Conservation (phyloP, 2,113 vertebrate genomes). For the Micronycteris hirsuta region DNA sequence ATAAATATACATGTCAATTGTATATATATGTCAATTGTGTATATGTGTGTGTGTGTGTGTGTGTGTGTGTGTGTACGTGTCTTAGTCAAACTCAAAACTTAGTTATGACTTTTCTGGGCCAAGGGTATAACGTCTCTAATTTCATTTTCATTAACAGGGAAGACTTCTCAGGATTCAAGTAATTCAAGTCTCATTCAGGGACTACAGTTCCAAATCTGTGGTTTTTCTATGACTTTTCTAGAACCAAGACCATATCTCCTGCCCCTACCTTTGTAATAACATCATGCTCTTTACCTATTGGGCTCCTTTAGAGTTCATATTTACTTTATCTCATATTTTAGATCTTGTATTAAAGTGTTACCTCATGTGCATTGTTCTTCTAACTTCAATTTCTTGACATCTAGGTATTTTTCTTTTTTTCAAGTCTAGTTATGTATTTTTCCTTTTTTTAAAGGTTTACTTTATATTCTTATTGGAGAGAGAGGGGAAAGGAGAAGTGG, state of each 20-base stretch:
- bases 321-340: background rate
- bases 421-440: background rate
- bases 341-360: background rate
- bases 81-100: background rate
- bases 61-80: background rate
- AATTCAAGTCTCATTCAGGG: background rate
- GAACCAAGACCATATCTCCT: background rate
- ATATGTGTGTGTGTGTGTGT: fast-evolving
- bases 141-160: background rate
- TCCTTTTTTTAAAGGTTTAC: background rate
- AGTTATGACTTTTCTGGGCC: background rate
- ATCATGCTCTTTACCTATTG: background rate
- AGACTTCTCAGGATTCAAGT: background rate
- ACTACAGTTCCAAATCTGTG: background rate
- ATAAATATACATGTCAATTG: too few species aligned
- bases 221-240: background rate
- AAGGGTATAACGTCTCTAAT: background rate
- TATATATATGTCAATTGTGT: too few species aligned
- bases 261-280: background rate
- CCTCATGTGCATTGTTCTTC: background rate
- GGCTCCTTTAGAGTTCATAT: background rate
- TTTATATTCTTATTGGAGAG: too few species aligned
- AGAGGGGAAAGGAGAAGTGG: too few species aligned
- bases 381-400: background rate
- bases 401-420: background rate